Evolutionary conservation across 2,113 vertebrate species (phyloP).

Genomic region (Pipra filicauda): DNA sequence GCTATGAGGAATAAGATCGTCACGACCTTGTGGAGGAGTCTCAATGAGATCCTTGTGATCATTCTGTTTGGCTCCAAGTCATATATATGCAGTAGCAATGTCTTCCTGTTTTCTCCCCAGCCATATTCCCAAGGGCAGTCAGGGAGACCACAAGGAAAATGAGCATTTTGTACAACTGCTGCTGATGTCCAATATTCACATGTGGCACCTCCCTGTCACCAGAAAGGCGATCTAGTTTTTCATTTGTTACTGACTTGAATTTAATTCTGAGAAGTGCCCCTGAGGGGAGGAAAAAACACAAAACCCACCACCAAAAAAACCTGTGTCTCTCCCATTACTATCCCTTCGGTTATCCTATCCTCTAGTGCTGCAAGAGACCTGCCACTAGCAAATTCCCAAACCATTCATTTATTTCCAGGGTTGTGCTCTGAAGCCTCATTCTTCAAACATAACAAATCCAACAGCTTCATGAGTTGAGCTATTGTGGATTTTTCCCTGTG

Average conservation of each 20-base stretch:
- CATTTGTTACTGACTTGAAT: background rate
- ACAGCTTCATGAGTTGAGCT: constrained; percentile 23
- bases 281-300: background rate
- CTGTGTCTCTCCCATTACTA: background rate
- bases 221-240: background rate
- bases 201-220: background rate
- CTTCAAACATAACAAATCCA: constrained; percentile 55
- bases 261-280: background rate
- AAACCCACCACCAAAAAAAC: background rate
- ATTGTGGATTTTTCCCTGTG: constrained; percentile 11
- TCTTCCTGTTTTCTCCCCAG: background rate
- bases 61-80: background rate
- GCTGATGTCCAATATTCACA: background rate
- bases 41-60: background rate
- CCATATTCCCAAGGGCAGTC: background rate
- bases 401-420: constrained; percentile 10
- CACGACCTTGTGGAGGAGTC: background rate
- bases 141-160: background rate
- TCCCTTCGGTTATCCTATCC: background rate
- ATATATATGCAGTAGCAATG: background rate
- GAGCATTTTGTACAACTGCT: background rate
- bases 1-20: background rate
- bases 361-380: background rate
- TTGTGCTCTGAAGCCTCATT: background rate
- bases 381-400: constrained; percentile 21